Evolutionary conservation across 1,140 invertebrate genomes (phyloP).

Genomic region (Anagrus nilaparvatae): DNA sequence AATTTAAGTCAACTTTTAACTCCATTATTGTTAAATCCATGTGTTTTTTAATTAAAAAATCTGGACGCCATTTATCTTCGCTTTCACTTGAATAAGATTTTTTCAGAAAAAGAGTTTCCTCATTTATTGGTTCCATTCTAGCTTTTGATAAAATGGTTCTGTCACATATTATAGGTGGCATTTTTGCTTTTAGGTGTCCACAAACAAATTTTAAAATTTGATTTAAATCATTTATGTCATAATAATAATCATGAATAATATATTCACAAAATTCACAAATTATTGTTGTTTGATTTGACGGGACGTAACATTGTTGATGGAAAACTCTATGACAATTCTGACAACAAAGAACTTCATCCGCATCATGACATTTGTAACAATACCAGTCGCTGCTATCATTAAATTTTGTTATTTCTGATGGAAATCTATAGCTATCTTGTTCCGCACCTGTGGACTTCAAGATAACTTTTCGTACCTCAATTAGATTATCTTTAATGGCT

Average conservation of each 20-base stretch:
- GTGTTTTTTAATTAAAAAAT: constrained; percentile 34
- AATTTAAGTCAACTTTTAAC: constrained; percentile 28
- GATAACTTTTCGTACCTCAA: constrained; percentile 31
- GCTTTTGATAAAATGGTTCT: constrained; percentile 34
- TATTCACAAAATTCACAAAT: constrained; percentile 31
- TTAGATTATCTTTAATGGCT: constrained; percentile 31
- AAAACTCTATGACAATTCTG: constrained; percentile 34
- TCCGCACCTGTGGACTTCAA: constrained; percentile 31
- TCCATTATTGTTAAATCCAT: constrained; percentile 40
- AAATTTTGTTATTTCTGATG: constrained; percentile 19
- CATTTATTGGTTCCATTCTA: constrained; percentile 23
- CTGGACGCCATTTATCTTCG: constrained; percentile 35
- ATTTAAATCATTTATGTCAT: constrained; percentile 29
- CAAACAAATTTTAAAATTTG: constrained; percentile 35
- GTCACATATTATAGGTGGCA: constrained; percentile 36
- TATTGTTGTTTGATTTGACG: constrained; percentile 21
- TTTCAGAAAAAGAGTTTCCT: constrained; percentile 27
- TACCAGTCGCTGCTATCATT: constrained; percentile 34
- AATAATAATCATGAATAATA: not conserved
- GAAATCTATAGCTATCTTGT: constrained; percentile 31
- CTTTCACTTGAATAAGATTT: constrained; percentile 36
- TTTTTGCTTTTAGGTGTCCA: constrained; percentile 36
- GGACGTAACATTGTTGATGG: constrained; percentile 27
- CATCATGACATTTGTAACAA: constrained; percentile 34
- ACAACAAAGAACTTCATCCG: constrained; percentile 30